Percentiles rank a stretch among this genome's conserved stretches.
These are phyloP conservation scores for Mixornis gularis DNA, from an alignment of 2,113 vertebrate species.

Conservation along the genomic window DNA sequence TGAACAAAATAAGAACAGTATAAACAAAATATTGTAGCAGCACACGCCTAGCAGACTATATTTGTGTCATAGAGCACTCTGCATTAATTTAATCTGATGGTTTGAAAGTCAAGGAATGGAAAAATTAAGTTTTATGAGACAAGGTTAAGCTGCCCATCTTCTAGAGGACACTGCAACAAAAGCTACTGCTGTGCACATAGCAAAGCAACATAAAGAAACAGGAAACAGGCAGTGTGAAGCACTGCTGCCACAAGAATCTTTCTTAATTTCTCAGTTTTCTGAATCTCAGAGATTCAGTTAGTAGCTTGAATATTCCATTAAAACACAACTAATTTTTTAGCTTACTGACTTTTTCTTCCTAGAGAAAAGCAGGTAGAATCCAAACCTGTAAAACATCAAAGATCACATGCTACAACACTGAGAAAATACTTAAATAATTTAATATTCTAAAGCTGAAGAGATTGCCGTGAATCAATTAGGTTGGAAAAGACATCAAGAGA, in stretches of 20 bases:
- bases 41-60: neutral
- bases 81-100: neutral
- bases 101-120: neutral
- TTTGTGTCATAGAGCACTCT: neutral
- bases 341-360: neutral
- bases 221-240: neutral
- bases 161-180: neutral
- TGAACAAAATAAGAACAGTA: neutral
- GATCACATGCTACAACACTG: neutral
- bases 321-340: neutral
- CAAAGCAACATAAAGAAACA: neutral
- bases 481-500: neutral
- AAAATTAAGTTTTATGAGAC: neutral
- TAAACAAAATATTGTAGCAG: neutral
- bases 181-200: neutral
- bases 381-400: neutral
- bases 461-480: neutral
- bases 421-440: neutral
- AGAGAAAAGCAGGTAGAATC: neutral
- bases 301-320: neutral
- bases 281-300: neutral
- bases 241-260: neutral
- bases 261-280: neutral
- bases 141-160: neutral
- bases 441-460: neutral